Conservation (phyloP, 2,797 vertebrate genomes). For the Xerus rutilus region DNA sequence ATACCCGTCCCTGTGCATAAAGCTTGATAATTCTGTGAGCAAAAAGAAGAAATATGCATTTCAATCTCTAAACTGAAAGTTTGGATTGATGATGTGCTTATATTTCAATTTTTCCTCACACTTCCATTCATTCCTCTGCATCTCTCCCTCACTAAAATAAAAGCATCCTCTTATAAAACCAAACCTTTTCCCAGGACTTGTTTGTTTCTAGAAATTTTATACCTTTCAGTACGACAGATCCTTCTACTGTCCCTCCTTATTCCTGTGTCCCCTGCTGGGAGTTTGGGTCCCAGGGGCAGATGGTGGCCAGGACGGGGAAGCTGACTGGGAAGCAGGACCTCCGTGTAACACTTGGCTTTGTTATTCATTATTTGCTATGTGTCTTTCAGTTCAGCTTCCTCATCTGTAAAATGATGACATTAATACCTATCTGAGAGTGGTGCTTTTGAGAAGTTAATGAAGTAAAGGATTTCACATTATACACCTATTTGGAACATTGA, state of each 20-base stretch:
- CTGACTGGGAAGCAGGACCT: background rate
- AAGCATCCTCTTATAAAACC: background rate
- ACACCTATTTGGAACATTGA: background rate
- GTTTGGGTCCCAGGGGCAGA: background rate
- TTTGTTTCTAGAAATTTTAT: constrained; percentile 17
- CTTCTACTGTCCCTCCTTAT: background rate
- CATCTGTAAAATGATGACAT: constrained; percentile 29
- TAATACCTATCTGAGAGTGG: background rate
- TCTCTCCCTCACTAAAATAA: background rate
- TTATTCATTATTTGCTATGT: background rate
- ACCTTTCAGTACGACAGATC: background rate
- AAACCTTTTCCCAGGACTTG: background rate
- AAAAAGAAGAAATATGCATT: constrained; percentile 47
- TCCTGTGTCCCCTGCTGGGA: background rate
- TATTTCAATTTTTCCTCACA: constrained; percentile 8
- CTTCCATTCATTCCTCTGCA: background rate
- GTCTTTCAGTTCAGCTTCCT: background rate
- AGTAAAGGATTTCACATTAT: background rate
- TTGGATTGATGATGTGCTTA: background rate
- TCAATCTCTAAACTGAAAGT: constrained; percentile 10
- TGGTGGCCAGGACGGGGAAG: background rate
- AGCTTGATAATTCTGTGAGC: background rate
- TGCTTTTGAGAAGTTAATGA: background rate
- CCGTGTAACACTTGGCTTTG: background rate
- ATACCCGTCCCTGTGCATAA: constrained; percentile 40